These are phyloP conservation scores for Neodiprion virginianus DNA, from an alignment of 1,140 invertebrate species.

Conservation along the genomic window DNA sequence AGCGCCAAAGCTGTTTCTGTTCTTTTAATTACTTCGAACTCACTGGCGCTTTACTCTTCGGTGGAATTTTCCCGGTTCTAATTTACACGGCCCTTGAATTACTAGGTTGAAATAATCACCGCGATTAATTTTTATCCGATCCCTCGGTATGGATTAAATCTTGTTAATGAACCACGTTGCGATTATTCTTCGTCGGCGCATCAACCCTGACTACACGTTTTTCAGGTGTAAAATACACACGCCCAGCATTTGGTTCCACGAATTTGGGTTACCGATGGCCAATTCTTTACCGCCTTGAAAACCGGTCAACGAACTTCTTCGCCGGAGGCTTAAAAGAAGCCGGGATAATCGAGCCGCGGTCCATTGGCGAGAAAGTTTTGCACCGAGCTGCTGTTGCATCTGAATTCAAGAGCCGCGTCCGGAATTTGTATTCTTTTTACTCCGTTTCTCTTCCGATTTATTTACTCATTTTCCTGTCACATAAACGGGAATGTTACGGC, in stretches of 20 bases:
- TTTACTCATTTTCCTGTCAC: background rate
- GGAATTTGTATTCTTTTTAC: background rate
- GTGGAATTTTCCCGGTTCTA: no score
- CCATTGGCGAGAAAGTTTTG: constrained; percentile 4
- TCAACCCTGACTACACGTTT: no score
- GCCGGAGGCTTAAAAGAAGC: background rate
- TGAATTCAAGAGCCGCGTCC: background rate
- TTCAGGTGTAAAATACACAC: background rate
- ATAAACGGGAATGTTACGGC: background rate
- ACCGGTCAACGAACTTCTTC: background rate
- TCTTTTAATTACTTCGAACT: no score
- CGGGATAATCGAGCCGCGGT: background rate
- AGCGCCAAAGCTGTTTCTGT: no score
- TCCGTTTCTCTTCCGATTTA: no score
- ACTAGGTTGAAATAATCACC: no score
- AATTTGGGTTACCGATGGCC: background rate
- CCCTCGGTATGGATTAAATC: no score
- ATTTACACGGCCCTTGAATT: no score
- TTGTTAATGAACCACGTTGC: no score
- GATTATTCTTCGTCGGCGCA: no score
- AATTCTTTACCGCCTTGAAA: background rate
- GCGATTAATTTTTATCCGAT: no score
- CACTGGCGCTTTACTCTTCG: no score
- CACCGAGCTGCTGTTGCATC: background rate
- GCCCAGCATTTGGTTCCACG: background rate